These are phyloP conservation scores for Myopa tessellatipennis DNA, from an alignment of 2,888 invertebrate species.

Conservation along the genomic window DNA sequence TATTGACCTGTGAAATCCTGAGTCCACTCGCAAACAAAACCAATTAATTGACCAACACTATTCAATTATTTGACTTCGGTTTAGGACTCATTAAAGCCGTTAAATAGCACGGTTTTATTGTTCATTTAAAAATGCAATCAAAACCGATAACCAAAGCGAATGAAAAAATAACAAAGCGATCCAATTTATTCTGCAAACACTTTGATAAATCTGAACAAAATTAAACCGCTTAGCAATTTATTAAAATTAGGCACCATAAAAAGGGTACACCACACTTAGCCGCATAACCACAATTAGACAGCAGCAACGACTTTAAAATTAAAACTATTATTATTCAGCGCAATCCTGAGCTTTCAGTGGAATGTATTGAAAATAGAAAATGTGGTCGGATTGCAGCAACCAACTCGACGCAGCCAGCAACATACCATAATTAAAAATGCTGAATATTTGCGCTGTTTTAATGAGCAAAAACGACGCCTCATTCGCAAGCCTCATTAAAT, in stretches of 20 bases:
- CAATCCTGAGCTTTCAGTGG: neutral
- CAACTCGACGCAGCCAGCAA: too few species aligned
- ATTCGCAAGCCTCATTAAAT: neutral
- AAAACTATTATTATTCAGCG: slow-evolving; percentile 1
- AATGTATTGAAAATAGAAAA: neutral
- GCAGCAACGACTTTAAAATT: neutral
- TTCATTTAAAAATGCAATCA: neutral
- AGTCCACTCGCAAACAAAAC: neutral
- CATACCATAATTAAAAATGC: neutral
- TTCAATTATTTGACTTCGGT: neutral
- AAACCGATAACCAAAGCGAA: neutral
- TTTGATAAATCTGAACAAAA: slow-evolving; percentile 7
- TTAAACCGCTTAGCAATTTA: slow-evolving; percentile 1
- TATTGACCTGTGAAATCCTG: neutral
- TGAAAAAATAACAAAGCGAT: neutral
- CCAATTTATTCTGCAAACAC: slow-evolving; percentile 1
- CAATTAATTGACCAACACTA: neutral
- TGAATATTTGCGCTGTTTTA: neutral
- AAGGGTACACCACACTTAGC: neutral
- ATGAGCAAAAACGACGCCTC: neutral
- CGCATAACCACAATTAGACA: neutral
- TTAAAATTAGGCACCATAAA: neutral
- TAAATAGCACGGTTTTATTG: neutral
- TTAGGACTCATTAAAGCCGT: neutral
- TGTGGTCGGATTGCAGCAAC: neutral